A percentile compares a stretch with the other conserved stretches of the same genome.
Evolutionary conservation across 2,113 vertebrate genomes (phyloP).

Genomic region (Nothoprocta perdicaria): DNA sequence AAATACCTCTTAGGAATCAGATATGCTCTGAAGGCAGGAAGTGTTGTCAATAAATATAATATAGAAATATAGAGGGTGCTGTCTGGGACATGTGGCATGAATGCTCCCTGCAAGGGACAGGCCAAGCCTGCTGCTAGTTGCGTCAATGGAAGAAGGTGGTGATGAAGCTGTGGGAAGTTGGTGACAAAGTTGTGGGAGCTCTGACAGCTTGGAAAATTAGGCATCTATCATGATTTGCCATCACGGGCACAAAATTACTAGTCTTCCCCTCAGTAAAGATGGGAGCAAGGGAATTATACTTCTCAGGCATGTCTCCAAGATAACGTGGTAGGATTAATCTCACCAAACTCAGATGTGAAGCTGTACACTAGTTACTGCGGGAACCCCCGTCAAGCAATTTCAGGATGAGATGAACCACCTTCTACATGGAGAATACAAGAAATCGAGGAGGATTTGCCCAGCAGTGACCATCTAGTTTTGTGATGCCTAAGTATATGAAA

Average conservation of each 20-base stretch:
- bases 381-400: neutral
- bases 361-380: neutral
- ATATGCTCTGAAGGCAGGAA: neutral
- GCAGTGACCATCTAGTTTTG: neutral
- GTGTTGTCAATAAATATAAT: neutral
- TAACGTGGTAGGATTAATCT: neutral
- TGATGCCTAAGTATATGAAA: neutral
- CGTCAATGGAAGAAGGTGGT: neutral
- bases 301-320: fast-evolving
- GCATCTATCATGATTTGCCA: neutral
- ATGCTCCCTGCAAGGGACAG: neutral
- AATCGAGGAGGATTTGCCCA: neutral
- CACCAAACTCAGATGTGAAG: neutral
- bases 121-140: fast-evolving
- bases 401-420: neutral
- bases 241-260: neutral
- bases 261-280: neutral
- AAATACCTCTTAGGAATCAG: neutral
- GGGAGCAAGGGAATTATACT: neutral
- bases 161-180: neutral
- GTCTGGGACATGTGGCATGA: neutral
- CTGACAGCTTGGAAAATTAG: neutral
- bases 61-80: too few species aligned
- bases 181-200: neutral
- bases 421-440: fast-evolving